phyloP scores from a whole-genome alignment of 2,113 vertebrate species.

The Alosa alosa region DNA sequence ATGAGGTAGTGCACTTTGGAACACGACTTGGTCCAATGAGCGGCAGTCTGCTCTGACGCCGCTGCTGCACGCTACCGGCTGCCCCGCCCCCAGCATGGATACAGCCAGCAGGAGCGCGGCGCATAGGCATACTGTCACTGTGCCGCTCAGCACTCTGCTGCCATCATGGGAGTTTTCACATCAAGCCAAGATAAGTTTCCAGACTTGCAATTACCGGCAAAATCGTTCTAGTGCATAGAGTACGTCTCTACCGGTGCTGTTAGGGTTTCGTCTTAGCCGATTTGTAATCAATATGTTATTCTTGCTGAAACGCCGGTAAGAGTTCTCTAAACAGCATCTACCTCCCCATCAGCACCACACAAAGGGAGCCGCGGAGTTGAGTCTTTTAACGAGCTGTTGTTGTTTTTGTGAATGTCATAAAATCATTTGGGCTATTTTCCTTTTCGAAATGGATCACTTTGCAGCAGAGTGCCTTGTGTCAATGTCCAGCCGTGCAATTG shows the following conservation, averaged over 20 bases:
- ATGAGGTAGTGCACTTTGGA: constrained; percentile 56
- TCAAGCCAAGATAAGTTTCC: constrained; percentile 59
- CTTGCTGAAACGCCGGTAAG: constrained; percentile 71
- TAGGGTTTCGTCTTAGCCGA: constrained; percentile 56
- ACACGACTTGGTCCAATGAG: constrained; percentile 56
- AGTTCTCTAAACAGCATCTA: constrained; percentile 70
- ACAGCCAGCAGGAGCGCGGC: constrained; percentile 67
- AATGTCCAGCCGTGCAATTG: constrained; percentile 82
- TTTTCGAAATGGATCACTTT: constrained; percentile 90
- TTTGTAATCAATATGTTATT: constrained; percentile 70
- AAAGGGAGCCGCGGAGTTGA: constrained; percentile 70
- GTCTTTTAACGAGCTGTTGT: constrained; percentile 54
- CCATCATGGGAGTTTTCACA: constrained; percentile 72
- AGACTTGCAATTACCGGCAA: constrained; percentile 53
- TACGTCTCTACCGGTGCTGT: constrained; percentile 41
- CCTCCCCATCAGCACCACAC: constrained; percentile 67
- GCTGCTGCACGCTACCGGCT: constrained; percentile 59
- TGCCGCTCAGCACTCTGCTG: constrained; percentile 60
- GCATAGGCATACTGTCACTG: constrained; percentile 62
- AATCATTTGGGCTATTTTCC: constrained; percentile 62
- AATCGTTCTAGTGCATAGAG: constrained; percentile 54
- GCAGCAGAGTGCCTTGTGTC: constrained; percentile 98
- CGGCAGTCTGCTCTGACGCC: constrained; percentile 58
- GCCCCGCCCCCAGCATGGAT: constrained; percentile 79
- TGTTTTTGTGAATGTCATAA: constrained; percentile 63